Evolutionary conservation across 2,113 vertebrate genomes (phyloP).

Genomic region (Corythaixoides concolor): DNA sequence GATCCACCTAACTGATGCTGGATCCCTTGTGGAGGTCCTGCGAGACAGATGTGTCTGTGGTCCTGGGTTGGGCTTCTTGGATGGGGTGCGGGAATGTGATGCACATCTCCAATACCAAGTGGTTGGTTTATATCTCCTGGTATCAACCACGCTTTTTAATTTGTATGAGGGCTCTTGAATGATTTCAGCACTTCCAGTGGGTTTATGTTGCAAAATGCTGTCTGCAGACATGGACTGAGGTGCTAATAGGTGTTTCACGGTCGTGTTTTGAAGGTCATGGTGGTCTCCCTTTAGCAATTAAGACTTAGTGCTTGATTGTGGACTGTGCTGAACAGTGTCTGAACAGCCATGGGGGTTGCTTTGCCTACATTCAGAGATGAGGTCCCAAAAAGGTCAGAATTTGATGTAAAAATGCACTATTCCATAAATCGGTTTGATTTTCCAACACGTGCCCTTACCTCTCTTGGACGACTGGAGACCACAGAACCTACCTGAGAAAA

Average conservation of each 20-base stretch:
- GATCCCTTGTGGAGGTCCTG: not conserved
- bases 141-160: not conserved
- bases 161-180: not conserved
- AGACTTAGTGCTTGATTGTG: not conserved
- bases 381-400: not conserved
- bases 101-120: fast-evolving
- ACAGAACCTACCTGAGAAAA: not conserved
- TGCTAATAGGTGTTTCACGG: not conserved
- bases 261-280: not conserved
- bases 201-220: not conserved
- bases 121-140: not conserved
- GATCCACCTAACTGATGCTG: not conserved
- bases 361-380: not conserved
- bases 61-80: not conserved
- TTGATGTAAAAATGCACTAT: not conserved
- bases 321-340: not conserved
- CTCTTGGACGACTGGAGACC: not conserved
- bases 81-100: not conserved
- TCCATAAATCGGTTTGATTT: not conserved
- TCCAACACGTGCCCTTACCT: fast-evolving
- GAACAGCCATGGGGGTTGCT: not conserved
- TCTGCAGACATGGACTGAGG: not conserved
- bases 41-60: not conserved
- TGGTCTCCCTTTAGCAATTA: not conserved
- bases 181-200: not conserved